Evolutionary conservation across 2,113 vertebrate genomes (phyloP).

Genomic region (Athene noctua): DNA sequence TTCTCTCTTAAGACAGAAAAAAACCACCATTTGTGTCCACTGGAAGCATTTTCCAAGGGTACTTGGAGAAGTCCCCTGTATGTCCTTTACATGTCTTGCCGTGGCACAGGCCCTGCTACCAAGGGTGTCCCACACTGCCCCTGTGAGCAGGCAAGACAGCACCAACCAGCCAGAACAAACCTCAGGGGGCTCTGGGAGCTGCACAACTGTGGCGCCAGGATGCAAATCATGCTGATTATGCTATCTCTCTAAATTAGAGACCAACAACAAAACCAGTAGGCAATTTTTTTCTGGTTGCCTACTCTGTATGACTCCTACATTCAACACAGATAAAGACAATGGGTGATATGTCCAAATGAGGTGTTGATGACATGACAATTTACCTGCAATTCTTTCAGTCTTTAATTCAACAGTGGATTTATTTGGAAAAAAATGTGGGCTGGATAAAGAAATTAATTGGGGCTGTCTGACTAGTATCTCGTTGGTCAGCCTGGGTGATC

Average conservation of each 20-base stretch:
- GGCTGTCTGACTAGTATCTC: neutral
- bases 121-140: neutral
- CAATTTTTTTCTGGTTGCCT: neutral
- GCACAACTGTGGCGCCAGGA: neutral
- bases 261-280: neutral
- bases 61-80: neutral
- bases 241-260: neutral
- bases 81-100: neutral
- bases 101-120: neutral
- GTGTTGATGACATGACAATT: neutral
- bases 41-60: neutral
- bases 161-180: neutral
- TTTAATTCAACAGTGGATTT: neutral
- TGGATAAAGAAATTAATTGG: neutral
- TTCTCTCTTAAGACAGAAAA: neutral
- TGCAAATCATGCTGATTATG: neutral
- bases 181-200: neutral
- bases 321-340: neutral
- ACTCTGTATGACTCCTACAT: neutral
- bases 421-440: neutral
- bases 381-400: neutral
- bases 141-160: neutral
- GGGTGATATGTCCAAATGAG: neutral
- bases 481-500: neutral
- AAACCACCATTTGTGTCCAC: neutral